Conservation (phyloP, 2,797 vertebrate species). For the Anabacerthia variegaticeps region DNA sequence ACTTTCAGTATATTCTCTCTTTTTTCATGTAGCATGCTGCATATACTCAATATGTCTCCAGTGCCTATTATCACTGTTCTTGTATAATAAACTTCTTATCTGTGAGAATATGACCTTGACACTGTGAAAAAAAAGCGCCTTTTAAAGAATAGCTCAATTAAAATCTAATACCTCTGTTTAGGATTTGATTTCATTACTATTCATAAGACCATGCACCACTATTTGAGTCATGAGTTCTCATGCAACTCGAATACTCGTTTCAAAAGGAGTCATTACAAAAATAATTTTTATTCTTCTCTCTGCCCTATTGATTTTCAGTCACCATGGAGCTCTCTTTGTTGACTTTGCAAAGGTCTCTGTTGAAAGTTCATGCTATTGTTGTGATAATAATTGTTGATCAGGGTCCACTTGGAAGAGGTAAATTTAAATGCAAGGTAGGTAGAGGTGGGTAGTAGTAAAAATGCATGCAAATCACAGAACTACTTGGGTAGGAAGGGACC, state of each 20-base stretch:
- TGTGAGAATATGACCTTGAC: slow-evolving; percentile 79
- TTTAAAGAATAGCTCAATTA: slow-evolving; percentile 83
- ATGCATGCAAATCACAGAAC: background rate
- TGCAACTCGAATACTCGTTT: slow-evolving; percentile 66
- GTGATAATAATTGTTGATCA: background rate
- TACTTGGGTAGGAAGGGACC: background rate
- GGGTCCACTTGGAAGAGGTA: background rate
- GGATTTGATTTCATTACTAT: slow-evolving; percentile 80
- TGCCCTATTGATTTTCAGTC: slow-evolving; percentile 35
- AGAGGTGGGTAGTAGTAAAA: background rate
- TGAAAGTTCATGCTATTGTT: slow-evolving; percentile 16
- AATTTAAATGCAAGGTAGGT: background rate
- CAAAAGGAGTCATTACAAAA: slow-evolving; percentile 58
- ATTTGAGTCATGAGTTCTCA: slow-evolving; percentile 49
- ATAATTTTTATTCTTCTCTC: slow-evolving; percentile 47
- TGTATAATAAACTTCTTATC: slow-evolving; percentile 74
- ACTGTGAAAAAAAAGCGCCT: slow-evolving; percentile 26
- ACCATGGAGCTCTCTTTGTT: slow-evolving; percentile 44
- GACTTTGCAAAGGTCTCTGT: slow-evolving; percentile 19
- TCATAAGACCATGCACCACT: slow-evolving; percentile 67
- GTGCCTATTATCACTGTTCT: slow-evolving; percentile 70
- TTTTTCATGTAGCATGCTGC: slow-evolving; percentile 67
- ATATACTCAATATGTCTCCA: slow-evolving; percentile 72
- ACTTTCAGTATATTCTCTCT: slow-evolving; percentile 70
- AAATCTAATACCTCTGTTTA: slow-evolving; percentile 75